Evolutionary conservation across 1,140 invertebrate genomes (phyloP).

Genomic region (Zaprionus capensis): DNA sequence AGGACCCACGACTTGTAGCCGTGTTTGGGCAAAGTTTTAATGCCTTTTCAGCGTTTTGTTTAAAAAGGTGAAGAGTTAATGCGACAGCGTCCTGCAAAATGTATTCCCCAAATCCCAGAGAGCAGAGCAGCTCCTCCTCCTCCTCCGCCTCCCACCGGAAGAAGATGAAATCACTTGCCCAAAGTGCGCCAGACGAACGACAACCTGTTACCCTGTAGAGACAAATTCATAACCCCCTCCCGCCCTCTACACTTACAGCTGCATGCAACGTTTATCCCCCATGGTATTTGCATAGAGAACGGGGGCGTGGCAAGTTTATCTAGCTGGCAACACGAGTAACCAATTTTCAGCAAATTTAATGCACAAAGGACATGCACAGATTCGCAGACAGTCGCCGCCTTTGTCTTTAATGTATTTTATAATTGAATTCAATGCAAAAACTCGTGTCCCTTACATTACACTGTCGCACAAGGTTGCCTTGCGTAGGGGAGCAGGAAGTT

Average conservation of each 20-base stretch:
- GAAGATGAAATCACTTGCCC: slow-evolving; percentile 70
- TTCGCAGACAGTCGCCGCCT: slow-evolving; percentile 44
- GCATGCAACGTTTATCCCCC: slow-evolving; percentile 56
- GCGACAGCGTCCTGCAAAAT: slow-evolving; percentile 41
- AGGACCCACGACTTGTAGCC: slow-evolving; percentile 31
- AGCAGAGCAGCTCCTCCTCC: slow-evolving; percentile 8
- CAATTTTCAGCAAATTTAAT: slow-evolving; percentile 82
- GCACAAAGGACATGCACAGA: slow-evolving; percentile 70
- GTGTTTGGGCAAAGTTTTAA: slow-evolving; percentile 54
- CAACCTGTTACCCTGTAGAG: slow-evolving; percentile 20
- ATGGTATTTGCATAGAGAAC: slow-evolving; percentile 43
- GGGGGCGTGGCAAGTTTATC: slow-evolving; percentile 60
- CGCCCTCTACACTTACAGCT: slow-evolving; percentile 5
- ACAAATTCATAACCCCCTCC: not conserved
- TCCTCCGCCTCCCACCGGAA: not conserved
- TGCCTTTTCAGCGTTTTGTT: slow-evolving; percentile 54
- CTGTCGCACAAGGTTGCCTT: slow-evolving; percentile 12
- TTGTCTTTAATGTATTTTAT: slow-evolving; percentile 64
- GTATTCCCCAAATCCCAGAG: slow-evolving; percentile 65
- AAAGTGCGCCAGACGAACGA: slow-evolving; percentile 56
- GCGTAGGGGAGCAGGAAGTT: too few relatives aligned
- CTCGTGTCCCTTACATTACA: slow-evolving; percentile 48
- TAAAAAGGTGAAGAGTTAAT: slow-evolving; percentile 69
- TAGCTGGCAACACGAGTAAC: slow-evolving; percentile 70
- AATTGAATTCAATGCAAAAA: slow-evolving; percentile 80